Base-by-base conservation (phyloP, 1,140 invertebrate species). In the Heliothis virescens region DNA sequence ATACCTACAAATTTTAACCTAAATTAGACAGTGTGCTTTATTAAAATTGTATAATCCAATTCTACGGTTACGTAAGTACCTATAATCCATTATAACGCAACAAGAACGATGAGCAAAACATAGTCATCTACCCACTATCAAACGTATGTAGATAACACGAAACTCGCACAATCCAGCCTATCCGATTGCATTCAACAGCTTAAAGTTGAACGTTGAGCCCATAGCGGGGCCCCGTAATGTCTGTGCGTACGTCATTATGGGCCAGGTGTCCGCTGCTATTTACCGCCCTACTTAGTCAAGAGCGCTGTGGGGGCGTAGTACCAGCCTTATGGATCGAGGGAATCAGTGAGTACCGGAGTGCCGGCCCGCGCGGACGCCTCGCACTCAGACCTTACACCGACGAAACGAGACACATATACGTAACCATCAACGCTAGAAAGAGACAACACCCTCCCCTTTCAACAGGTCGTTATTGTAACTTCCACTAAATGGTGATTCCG, bases 391-490 rank as follows among this genome's bases (percentile, higher is more conserved):
- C 79, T 83, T 75, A 59, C 57, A 50, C 76, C 63, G 59, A 47
- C 50, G 65, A 88, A 88, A 83, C 80, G 87, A 89, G 91, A 93
- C 82, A 83, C 78, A 86, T 48, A 91, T 90, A 91, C 87, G 72
- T 65, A 69, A 76, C 71, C 76, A 63, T 55, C 76, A 57, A 71
- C 34, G 87, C 53, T 74, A 88, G 91, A 93, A 85, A 82, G 84
- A 82, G 89, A 92, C 81, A 85, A 85, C 67, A 79, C 79, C 59
- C 79, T 62, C 74, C 86, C 79, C 86, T 92, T 92, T 94, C 92
- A 94, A 92, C 92, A 94, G 92, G 92, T 94, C 92, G 91, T 91
- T 94, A 92, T 89, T 92, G 90, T 90, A 91, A 90, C 89, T 91
- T 85, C 83, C 80, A 89, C 87, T 91, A 90, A 92, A 90, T 92